A percentile compares a stretch with the other conserved stretches of the same genome.
Evolutionary conservation across 2,113 vertebrate species (phyloP).

Genomic region (Callopanchax toddi): DNA sequence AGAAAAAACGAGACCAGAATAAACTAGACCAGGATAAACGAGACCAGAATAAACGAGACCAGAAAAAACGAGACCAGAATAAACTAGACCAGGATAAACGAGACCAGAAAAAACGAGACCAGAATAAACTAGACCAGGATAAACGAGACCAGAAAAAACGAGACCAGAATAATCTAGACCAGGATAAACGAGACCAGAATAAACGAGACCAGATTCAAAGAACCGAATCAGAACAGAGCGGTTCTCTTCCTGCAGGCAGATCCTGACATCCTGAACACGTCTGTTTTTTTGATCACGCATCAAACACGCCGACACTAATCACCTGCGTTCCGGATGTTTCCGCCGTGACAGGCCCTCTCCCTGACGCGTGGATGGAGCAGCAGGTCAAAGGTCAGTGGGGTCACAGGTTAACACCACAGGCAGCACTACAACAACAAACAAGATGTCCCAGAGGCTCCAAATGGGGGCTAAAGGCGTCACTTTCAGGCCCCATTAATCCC

Average conservation of each 20-base stretch:
- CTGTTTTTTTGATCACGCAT: conserved; percentile 56
- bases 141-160: no score
- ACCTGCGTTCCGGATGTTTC: conserved; percentile 32
- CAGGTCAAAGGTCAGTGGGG: conserved; percentile 63
- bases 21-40: no score
- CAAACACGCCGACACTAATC: conserved; percentile 32
- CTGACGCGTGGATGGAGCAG: conserved; percentile 72
- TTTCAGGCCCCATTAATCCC: conserved; percentile 45
- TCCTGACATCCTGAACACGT: conserved; percentile 28
- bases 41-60: no score
- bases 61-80: no score
- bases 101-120: no score
- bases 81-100: no score
- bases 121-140: no score
- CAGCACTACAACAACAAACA: conserved; percentile 73
- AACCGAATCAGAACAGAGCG: conserved; percentile 34
- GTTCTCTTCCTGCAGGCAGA: conserved; percentile 38
- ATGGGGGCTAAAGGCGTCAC: conserved; percentile 37
- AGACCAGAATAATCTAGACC: not conserved
- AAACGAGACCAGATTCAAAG: no score
- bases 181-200: not conserved
- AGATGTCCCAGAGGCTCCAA: conserved; percentile 43
- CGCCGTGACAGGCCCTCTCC: conserved; percentile 63
- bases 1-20: no score
- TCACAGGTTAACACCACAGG: conserved; percentile 73